These are phyloP conservation scores for Daphoenositta chrysoptera DNA, from an alignment of 2,113 vertebrate genomes.

Conservation along the genomic window DNA sequence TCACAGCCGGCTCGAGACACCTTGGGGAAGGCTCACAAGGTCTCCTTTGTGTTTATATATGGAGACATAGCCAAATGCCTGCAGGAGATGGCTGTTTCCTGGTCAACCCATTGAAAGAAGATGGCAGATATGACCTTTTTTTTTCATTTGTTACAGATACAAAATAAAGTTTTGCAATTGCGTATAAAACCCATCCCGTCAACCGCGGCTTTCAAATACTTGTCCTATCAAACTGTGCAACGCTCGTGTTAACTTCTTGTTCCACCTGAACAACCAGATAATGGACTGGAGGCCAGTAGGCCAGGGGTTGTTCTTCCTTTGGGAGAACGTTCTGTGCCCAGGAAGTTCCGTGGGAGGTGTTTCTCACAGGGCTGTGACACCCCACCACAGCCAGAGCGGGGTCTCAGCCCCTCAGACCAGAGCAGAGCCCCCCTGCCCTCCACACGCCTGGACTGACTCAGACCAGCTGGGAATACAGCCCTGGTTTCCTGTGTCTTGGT, in stretches of 20 bases:
- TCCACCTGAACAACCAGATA: constrained; percentile 37
- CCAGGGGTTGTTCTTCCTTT: neutral
- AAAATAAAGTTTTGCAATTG: neutral
- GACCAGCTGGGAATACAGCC: neutral
- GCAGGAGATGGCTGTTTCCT: neutral
- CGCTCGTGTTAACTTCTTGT: neutral
- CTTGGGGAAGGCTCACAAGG: neutral
- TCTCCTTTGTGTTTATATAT: neutral
- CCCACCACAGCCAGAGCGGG: neutral
- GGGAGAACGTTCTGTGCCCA: neutral
- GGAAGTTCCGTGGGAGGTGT: neutral
- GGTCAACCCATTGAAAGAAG: neutral
- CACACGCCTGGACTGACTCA: fast-evolving
- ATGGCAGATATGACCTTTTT: neutral
- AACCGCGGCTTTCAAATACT: neutral
- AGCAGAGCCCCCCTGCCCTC: neutral
- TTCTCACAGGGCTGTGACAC: neutral
- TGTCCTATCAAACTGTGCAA: neutral
- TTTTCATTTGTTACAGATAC: neutral
- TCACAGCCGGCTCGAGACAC: fast-evolving
- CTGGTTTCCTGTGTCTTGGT: neutral
- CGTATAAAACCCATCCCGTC: neutral
- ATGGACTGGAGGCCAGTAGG: neutral
- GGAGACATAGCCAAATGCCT: neutral
- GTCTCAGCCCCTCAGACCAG: neutral